Base-by-base conservation (phyloP, 2,888 invertebrate species). In the Drosophila leonis region DNA sequence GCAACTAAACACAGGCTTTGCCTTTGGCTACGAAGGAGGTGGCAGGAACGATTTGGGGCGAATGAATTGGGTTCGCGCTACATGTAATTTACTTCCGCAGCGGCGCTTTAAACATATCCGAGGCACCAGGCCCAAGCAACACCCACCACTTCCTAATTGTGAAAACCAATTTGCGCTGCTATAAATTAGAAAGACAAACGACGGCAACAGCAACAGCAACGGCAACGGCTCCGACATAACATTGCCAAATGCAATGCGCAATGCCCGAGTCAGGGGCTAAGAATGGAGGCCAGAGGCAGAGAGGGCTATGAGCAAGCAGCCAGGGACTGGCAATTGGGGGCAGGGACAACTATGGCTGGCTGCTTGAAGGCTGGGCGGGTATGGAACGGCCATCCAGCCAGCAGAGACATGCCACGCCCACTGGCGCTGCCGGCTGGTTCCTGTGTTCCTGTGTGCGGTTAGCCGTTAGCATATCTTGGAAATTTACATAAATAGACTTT, bases 401-500 rank as follows among this genome's bases (percentile, higher is more conserved):
- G 46, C n/a, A 49, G 35, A 35, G 51, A 24, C 24, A 4, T 33
- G 51, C 51, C 52, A 52, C 42, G 42, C 31, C 42, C 44, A 69
- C 39, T 44, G 52, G 56, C 61, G 59, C 52, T 56, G 39, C 70
- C 56, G 39, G 56, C 57, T 48, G 52, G 61, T 57, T 65, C 68
- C 73, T 64, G 75, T 59, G 75, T 65, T 57, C 74, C 60, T 61
- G 67, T 60, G 37, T 55, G 61, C 67, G 66, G 56, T 69, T 52
- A 57, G 60, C 67, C 74, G 63, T 63, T 71, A 72, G 84, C 87
- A 87, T 83, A 89, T 90, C 89, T 88, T 90, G 83, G 75, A 86
- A 87, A 91, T 90, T 91, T 90, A 83, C 90, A 90, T 90, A 90
- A 90, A 88, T 90, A 88, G 88, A 90, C 86, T 90, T 91, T 91